A percentile compares a stretch with the other conserved stretches of the same genome.
Conservation (phyloP, 2,888 invertebrate species). For the Aquatica leii region DNA sequence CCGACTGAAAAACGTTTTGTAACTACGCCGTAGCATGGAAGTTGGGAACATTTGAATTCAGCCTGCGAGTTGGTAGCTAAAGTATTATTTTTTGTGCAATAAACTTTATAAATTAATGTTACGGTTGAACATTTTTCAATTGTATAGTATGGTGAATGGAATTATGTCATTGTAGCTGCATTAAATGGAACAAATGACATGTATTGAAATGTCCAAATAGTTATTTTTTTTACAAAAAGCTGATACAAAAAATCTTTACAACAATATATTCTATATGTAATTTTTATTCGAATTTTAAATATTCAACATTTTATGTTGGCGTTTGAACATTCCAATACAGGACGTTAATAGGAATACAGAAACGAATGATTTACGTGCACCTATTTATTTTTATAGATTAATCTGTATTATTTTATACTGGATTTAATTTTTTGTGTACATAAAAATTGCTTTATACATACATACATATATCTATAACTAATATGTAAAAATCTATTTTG, state of each 20-base stretch:
- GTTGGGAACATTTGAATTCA: conserved; percentile 28
- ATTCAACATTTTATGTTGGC: no score
- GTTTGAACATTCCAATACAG: no score
- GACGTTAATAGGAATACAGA: no score
- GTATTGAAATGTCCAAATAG: conserved; percentile 16
- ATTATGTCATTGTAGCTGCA: conserved; percentile 21
- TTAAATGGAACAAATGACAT: conserved; percentile 5
- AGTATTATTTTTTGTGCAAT: conserved; percentile 35
- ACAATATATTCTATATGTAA: no score
- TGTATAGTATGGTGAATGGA: conserved; percentile 21
- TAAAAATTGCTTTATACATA: conserved; percentile 22
- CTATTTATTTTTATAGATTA: conserved; percentile 25
- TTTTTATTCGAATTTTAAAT: no score
- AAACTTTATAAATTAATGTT: conserved; percentile 19
- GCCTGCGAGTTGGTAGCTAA: conserved; percentile 33
- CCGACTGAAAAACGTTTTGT: conserved; percentile 30
- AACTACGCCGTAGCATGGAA: conserved; percentile 27
- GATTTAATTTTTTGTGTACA: conserved; percentile 30
- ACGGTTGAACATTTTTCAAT: conserved; percentile 11
- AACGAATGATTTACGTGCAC: neutral
- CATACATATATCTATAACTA: conserved; percentile 21
- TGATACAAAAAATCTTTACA: no score
- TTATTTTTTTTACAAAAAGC: no score
- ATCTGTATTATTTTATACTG: conserved; percentile 23
- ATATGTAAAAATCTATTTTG: conserved; percentile 27